These are phyloP conservation scores for Heliconius himera DNA, from an alignment of 1,140 invertebrate species.

Conservation along the genomic window DNA sequence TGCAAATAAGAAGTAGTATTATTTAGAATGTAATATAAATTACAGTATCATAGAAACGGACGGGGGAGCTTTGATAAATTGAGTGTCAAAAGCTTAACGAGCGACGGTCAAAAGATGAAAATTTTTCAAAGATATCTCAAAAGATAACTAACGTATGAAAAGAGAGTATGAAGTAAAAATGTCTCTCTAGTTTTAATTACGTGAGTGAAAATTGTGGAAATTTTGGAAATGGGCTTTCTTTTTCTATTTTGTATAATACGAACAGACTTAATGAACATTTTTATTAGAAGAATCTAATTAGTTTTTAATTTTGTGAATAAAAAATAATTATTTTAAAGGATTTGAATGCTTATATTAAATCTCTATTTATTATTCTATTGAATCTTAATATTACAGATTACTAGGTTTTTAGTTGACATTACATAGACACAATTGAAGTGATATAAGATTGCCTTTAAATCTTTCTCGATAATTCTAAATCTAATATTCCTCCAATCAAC, in stretches of 20 bases:
- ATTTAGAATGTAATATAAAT: conserved; percentile 4
- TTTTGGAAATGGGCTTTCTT: neutral
- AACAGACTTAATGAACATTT: neutral
- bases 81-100: conserved; percentile 32
- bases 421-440: too few species aligned
- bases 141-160: conserved; percentile 19
- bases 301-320: too few species aligned
- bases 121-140: conserved; percentile 22
- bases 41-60: conserved; percentile 1
- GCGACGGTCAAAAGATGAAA: conserved; percentile 29
- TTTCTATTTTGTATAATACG: neutral
- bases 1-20: neutral
- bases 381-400: too few species aligned
- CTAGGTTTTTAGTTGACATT: too few species aligned
- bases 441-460: too few species aligned
- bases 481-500: too few species aligned
- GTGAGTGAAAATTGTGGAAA: neutral
- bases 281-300: neutral
- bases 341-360: too few species aligned
- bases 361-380: too few species aligned
- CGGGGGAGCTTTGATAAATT: conserved; percentile 25
- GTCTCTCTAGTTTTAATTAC: conserved; percentile 6
- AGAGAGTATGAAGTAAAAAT: conserved; percentile 7
- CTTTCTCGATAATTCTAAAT: too few species aligned
- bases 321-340: too few species aligned